Evolutionary conservation across 2,888 invertebrate species (phyloP).

Genomic region (Acronicta leporina): DNA sequence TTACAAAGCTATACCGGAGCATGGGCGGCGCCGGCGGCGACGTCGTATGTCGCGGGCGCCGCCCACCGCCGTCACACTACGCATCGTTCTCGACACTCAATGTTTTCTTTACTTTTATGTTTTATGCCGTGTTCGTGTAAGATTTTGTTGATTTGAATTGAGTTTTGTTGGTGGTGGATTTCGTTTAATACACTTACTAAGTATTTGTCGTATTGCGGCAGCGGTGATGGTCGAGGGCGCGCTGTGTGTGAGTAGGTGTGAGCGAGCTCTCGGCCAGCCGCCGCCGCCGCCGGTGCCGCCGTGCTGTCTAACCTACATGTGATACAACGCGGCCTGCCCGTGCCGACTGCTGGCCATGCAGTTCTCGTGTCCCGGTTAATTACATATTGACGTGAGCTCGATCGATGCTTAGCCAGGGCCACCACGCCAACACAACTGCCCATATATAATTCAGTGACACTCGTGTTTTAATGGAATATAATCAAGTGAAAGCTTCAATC

Average conservation of each 20-base stretch:
- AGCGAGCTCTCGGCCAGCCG: constrained; percentile 70
- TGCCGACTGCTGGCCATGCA: constrained; percentile 43
- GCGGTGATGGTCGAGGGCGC: constrained; percentile 67
- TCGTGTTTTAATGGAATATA: constrained; percentile 75
- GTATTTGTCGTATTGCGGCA: constrained; percentile 58
- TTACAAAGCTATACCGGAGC: constrained; percentile 84
- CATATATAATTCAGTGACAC: constrained; percentile 76
- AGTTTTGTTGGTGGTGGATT: constrained; percentile 89
- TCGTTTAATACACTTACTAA: constrained; percentile 88
- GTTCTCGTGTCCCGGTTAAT: constrained; percentile 61
- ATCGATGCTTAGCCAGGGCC: constrained; percentile 72
- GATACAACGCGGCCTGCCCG: constrained; percentile 28
- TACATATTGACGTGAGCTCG: constrained; percentile 60
- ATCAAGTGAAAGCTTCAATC: constrained; percentile 77
- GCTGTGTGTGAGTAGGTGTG: constrained; percentile 83
- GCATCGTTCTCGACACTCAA: constrained; percentile 88
- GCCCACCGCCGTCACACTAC: constrained; percentile 82
- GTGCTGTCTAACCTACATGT: constrained; percentile 61
- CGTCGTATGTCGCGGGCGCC: constrained; percentile 75
- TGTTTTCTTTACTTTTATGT: constrained; percentile 86
- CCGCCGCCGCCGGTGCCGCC: constrained; percentile 59
- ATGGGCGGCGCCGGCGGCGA: constrained; percentile 82
- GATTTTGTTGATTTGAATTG: constrained; percentile 88
- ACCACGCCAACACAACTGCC: constrained; percentile 69
- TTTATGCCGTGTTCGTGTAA: constrained; percentile 89